Evolutionary conservation across 2,888 invertebrate genomes (phyloP).

Genomic region (Blomia tropicalis): DNA sequence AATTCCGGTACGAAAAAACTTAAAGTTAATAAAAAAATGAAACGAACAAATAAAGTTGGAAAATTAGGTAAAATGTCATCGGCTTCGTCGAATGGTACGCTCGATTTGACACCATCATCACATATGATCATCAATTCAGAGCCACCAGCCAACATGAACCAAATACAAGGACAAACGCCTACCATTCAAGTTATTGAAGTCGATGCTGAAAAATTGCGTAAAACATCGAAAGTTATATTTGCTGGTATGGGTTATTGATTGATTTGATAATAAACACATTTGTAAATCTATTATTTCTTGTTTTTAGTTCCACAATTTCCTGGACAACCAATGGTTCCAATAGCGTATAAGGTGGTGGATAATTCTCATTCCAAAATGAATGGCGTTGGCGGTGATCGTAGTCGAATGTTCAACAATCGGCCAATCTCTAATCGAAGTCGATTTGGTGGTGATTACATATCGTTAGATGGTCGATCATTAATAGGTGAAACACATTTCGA

Average conservation of each 20-base stretch:
- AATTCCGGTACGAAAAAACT: background rate
- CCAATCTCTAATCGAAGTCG: too few relatives aligned
- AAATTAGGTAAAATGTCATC: background rate
- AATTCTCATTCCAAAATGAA: background rate
- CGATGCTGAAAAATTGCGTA: background rate
- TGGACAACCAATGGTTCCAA: constrained; percentile 7
- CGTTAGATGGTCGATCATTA: too few relatives aligned
- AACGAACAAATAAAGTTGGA: background rate
- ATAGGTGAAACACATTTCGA: constrained; percentile 3
- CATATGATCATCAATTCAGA: background rate
- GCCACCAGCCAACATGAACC: background rate
- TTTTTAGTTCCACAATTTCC: constrained; percentile 1
- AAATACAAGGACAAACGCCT: background rate
- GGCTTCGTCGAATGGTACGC: background rate
- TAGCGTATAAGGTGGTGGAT: background rate
- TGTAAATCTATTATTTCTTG: background rate
- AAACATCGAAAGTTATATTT: background rate
- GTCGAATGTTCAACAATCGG: background rate
- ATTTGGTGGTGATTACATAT: too few relatives aligned
- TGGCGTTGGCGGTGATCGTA: background rate
- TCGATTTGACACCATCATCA: background rate
- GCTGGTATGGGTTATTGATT: background rate
- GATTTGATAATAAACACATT: background rate
- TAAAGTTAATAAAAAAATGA: background rate
- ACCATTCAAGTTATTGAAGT: constrained; percentile 5